phyloP scores from a whole-genome alignment of 2,113 vertebrate species.

The Electrona antarctica region DNA sequence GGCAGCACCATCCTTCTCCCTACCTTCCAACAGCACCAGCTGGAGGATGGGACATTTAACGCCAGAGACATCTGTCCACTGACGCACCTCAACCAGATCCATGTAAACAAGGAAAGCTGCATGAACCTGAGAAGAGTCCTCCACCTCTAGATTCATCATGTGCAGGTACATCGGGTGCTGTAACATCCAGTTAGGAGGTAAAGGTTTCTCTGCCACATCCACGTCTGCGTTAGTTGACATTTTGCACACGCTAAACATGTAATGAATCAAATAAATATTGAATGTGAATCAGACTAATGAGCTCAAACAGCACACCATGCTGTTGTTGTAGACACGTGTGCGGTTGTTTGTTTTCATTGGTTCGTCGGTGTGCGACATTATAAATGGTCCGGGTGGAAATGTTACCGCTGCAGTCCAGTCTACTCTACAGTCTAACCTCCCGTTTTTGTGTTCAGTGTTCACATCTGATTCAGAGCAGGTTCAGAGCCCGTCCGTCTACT shows the following conservation, averaged over 20 bases:
- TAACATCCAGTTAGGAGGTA: constrained; percentile 69
- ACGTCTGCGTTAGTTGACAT: neutral
- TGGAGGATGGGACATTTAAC: constrained; percentile 83
- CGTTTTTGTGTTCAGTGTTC: too few relatives aligned
- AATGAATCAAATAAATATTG: too few relatives aligned
- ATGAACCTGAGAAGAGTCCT: constrained; percentile 85
- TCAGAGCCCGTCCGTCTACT: too few relatives aligned
- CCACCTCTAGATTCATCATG: constrained; percentile 86
- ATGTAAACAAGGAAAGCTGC: constrained; percentile 91
- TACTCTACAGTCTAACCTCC: neutral
- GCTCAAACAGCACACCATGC: neutral
- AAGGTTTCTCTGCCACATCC: constrained; percentile 10
- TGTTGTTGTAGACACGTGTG: neutral
- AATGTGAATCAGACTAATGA: too few relatives aligned
- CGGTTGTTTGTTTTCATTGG: neutral
- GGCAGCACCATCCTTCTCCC: constrained; percentile 78
- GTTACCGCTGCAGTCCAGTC: too few relatives aligned
- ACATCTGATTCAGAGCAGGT: too few relatives aligned
- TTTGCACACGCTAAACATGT: constrained; percentile 30
- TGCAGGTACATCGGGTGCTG: constrained; percentile 81
- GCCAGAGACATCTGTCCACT: constrained; percentile 87
- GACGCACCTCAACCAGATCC: constrained; percentile 90
- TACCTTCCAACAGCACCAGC: constrained; percentile 84
- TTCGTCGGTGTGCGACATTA: constrained; percentile 32
- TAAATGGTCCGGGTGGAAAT: constrained; percentile 50